Evolutionary conservation across 2,888 invertebrate genomes (phyloP).

Genomic region (Amiota mariae): DNA sequence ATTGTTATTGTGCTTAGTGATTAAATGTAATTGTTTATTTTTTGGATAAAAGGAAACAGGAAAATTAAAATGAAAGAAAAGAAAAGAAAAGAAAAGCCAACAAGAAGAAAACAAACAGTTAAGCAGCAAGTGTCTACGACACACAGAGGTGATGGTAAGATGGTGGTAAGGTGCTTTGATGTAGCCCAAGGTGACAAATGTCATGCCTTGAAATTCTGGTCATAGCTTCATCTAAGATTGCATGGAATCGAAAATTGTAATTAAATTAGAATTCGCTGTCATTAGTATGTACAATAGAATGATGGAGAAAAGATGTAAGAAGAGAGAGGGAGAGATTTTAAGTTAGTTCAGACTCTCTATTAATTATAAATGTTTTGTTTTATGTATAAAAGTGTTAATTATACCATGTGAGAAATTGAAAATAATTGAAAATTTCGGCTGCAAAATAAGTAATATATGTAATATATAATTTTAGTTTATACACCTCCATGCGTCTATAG

Average conservation of each 20-base stretch:
- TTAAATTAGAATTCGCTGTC: background rate
- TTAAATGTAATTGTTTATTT: constrained; percentile 46
- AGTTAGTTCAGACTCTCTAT: background rate
- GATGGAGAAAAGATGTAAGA: background rate
- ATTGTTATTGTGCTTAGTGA: constrained; percentile 31
- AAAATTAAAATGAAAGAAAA: background rate
- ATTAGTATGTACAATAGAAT: background rate
- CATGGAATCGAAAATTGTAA: too few relatives aligned
- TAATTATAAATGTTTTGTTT: background rate
- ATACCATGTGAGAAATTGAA: too few relatives aligned
- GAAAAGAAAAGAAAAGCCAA: too few relatives aligned
- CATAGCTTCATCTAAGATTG: too few relatives aligned
- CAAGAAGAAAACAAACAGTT: too few relatives aligned
- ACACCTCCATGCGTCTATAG: too few relatives aligned
- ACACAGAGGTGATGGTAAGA: background rate
- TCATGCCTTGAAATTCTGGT: background rate
- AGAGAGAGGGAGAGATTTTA: background rate
- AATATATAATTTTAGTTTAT: too few relatives aligned
- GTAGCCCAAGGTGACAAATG: constrained; percentile 4
- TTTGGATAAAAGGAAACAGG: constrained; percentile 21
- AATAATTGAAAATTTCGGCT: too few relatives aligned
- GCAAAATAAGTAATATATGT: too few relatives aligned
- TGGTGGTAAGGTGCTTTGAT: constrained; percentile 1
- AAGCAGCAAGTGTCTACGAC: background rate
- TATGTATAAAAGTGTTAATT: too few relatives aligned